These are phyloP conservation scores for Poeciliopsis presidionis DNA, from an alignment of 2,797 vertebrate genomes.

Conservation along the genomic window DNA sequence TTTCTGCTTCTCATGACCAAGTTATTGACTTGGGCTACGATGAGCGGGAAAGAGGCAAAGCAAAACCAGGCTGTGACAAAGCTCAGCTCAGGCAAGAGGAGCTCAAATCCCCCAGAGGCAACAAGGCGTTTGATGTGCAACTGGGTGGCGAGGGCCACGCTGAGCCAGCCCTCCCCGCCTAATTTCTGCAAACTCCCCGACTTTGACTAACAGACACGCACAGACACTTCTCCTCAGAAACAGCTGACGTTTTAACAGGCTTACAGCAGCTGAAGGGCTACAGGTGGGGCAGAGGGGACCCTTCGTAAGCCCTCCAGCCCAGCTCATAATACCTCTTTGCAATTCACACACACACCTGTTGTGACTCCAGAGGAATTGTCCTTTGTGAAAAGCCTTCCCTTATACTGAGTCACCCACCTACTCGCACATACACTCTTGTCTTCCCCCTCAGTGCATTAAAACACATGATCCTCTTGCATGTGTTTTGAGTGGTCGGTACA, in stretches of 20 bases:
- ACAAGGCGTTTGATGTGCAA: conserved; percentile 63
- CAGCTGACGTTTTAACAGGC: conserved; percentile 87
- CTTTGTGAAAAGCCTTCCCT: conserved; percentile 64
- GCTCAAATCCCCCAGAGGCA: conserved; percentile 53
- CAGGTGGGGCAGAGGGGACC: conserved; percentile 82
- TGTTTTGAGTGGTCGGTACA: conserved; percentile 45
- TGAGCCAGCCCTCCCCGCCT: conserved; percentile 25
- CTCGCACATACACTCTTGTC: conserved; percentile 11
- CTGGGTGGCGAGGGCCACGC: conserved; percentile 49
- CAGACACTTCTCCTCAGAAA: conserved; percentile 80
- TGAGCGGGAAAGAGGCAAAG: conserved; percentile 24
- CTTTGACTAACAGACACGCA: conserved; percentile 56
- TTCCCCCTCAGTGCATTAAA: conserved; percentile 43
- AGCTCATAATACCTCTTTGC: conserved; percentile 12
- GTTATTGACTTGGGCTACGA: neutral
- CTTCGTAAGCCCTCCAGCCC: conserved; percentile 73
- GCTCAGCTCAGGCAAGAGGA: conserved; percentile 26
- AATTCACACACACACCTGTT: conserved; percentile 72
- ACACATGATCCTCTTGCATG: conserved; percentile 57
- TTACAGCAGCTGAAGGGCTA: conserved; percentile 85
- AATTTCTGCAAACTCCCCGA: conserved; percentile 53
- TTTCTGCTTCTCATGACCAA: neutral
- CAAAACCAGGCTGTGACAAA: conserved; percentile 15
- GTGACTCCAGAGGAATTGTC: conserved; percentile 78
- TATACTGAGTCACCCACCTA: conserved; percentile 47